These are phyloP conservation scores for Nemotelus nigrinus DNA, from an alignment of 2,888 invertebrate species.

Conservation along the genomic window DNA sequence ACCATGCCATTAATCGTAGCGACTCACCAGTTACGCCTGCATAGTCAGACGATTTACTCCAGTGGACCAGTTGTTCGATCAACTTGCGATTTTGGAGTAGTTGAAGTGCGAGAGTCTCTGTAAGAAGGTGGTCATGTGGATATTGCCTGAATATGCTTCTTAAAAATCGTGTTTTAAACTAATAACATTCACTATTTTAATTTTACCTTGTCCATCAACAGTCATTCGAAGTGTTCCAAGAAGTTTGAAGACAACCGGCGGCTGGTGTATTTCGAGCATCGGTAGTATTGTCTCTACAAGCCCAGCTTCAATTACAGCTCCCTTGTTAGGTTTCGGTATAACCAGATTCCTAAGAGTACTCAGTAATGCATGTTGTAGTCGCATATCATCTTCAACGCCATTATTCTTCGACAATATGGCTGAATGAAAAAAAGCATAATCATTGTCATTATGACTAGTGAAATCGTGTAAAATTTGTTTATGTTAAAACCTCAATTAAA, in stretches of 20 bases:
- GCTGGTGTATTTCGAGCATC: constrained; percentile 74
- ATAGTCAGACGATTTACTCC: constrained; percentile 82
- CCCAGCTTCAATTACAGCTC: constrained; percentile 75
- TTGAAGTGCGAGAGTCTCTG: constrained; percentile 76
- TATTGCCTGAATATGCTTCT: constrained; percentile 20
- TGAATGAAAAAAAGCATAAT: constrained; percentile 49
- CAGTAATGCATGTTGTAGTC: constrained; percentile 65
- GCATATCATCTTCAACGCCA: constrained; percentile 70
- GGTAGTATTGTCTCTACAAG: constrained; percentile 79
- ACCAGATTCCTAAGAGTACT: constrained; percentile 82
- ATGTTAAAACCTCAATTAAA: no score
- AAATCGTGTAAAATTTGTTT: background rate
- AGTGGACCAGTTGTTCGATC: constrained; percentile 74
- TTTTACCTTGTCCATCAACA: constrained; percentile 81
- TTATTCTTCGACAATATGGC: constrained; percentile 68
- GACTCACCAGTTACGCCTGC: constrained; percentile 88
- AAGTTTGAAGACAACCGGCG: constrained; percentile 86
- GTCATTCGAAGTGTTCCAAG: constrained; percentile 87
- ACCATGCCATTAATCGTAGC: constrained; percentile 80
- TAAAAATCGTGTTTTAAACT: background rate
- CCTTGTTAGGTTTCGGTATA: constrained; percentile 80
- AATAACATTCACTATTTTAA: no score
- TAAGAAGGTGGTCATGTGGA: constrained; percentile 50
- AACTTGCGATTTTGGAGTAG: constrained; percentile 73
- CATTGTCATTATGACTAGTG: background rate